Conservation (phyloP, 2,888 invertebrate species). For the Frankliniella fusca region DNA sequence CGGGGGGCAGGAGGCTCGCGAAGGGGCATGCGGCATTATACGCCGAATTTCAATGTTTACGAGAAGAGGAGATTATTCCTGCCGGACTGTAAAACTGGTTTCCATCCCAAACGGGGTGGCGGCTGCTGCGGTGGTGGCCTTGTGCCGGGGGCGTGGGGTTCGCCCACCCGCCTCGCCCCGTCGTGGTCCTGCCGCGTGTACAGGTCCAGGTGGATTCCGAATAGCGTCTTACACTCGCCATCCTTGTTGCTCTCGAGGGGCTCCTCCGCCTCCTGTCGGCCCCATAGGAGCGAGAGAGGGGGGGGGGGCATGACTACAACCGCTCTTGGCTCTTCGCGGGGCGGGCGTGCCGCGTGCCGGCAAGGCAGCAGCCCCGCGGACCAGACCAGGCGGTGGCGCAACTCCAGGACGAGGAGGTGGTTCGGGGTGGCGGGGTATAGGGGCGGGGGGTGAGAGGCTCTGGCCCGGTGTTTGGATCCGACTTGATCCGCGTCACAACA, state of each 20-base stretch:
- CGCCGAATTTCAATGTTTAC: conserved; percentile 22
- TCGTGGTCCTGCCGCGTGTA: no score
- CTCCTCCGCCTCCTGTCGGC: no score
- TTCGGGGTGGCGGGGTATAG: no score
- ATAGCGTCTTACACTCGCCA: no score
- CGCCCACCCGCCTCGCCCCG: not conserved
- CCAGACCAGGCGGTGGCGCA: not conserved
- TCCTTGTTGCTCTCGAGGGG: not conserved
- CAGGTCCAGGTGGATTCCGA: no score
- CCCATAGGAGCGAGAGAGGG: not conserved
- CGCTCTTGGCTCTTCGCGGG: not conserved
- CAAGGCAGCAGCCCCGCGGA: not conserved
- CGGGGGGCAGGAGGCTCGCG: not conserved
- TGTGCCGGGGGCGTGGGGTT: not conserved
- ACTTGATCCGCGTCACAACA: no score
- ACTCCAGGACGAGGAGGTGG: not conserved
- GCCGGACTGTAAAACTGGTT: not conserved
- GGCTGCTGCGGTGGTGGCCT: not conserved
- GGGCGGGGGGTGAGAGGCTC: no score
- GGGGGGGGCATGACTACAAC: no score
- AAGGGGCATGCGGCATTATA: not conserved
- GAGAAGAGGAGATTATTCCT: not conserved
- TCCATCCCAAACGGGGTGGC: not conserved
- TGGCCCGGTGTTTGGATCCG: no score
- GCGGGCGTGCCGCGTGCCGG: not conserved